A percentile compares a stretch with the other conserved stretches of the same genome.
Conservation (phyloP, 2,888 invertebrate species). For the Argyresthia goedartella region DNA sequence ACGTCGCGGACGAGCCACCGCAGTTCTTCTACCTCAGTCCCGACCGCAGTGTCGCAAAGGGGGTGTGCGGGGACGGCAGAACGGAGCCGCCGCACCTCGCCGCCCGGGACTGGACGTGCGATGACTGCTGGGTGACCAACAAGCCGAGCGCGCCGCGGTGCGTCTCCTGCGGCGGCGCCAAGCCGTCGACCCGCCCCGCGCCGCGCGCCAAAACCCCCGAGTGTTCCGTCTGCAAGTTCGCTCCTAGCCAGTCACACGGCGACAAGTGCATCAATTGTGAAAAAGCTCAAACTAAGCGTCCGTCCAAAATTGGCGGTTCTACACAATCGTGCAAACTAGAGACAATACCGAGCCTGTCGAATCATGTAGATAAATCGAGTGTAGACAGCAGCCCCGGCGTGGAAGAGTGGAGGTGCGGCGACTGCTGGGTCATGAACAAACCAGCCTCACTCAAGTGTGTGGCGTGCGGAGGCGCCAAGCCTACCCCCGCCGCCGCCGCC, state of each 20-base stretch:
- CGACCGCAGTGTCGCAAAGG: constrained; percentile 24
- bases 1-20: constrained; percentile 13
- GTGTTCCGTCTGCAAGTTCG: constrained; percentile 28
- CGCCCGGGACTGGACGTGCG: constrained; percentile 29
- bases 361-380: constrained; percentile 38
- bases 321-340: constrained; percentile 28
- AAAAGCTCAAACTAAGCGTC: constrained; percentile 16
- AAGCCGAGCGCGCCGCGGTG: constrained; percentile 29
- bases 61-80: too few species aligned
- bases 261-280: constrained; percentile 31
- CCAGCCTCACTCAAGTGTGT: constrained; percentile 28
- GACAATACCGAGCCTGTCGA: too few species aligned
- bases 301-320: constrained; percentile 6
- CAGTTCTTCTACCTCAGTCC: constrained; percentile 37
- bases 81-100: constrained; percentile 12
- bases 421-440: constrained; percentile 38
- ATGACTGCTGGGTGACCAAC: constrained; percentile 35
- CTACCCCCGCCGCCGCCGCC: neutral
- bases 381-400: constrained; percentile 28
- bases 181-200: constrained; percentile 20
- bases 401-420: constrained; percentile 33
- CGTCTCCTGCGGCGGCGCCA: constrained; percentile 33
- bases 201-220: constrained; percentile 12
- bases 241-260: constrained; percentile 17
- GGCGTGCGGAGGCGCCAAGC: constrained; percentile 25